Evolutionary conservation across 2,113 vertebrate species (phyloP).

Genomic region (Nerophis lumbriciformis): DNA sequence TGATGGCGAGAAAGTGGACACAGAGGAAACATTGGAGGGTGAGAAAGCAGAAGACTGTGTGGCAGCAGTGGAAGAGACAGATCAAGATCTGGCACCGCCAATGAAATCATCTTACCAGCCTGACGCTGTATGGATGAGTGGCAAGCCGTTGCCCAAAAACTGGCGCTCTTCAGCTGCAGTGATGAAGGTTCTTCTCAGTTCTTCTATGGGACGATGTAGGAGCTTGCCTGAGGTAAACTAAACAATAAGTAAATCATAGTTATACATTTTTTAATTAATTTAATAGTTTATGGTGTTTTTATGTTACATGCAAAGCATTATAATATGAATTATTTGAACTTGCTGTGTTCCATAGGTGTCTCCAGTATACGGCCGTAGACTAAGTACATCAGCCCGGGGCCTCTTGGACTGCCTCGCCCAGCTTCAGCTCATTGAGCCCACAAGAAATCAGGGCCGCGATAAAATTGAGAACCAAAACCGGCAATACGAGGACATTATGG

Average conservation of each 20-base stretch:
- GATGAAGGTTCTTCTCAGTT: conserved; percentile 79
- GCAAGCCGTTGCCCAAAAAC: conserved; percentile 50
- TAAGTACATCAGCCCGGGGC: conserved; percentile 74
- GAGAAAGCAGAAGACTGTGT: conserved; percentile 20
- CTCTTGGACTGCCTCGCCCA: conserved; percentile 78
- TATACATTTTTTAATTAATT: too few relatives aligned
- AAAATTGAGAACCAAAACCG: conserved; percentile 26
- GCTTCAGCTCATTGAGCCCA: conserved; percentile 77
- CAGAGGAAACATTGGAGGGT: neutral
- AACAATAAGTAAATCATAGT: neutral
- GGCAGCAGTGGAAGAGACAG: conserved; percentile 13
- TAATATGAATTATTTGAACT: neutral
- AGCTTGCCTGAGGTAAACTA: conserved; percentile 74
- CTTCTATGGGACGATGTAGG: conserved; percentile 73
- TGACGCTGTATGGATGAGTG: neutral
- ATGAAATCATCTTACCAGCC: neutral
- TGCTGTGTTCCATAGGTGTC: conserved; percentile 67
- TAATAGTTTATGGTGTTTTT: too few relatives aligned
- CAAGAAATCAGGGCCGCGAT: conserved; percentile 30
- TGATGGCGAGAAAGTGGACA: conserved; percentile 10
- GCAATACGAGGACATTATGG: conserved; percentile 71
- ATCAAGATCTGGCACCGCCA: conserved; percentile 16
- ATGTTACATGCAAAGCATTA: neutral
- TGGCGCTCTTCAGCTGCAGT: conserved; percentile 73
- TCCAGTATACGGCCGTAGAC: conserved; percentile 68